A percentile compares a stretch with the other conserved stretches of the same genome.
Evolutionary conservation across 2,888 invertebrate genomes (phyloP).

Genomic region (Phalera bucephala): DNA sequence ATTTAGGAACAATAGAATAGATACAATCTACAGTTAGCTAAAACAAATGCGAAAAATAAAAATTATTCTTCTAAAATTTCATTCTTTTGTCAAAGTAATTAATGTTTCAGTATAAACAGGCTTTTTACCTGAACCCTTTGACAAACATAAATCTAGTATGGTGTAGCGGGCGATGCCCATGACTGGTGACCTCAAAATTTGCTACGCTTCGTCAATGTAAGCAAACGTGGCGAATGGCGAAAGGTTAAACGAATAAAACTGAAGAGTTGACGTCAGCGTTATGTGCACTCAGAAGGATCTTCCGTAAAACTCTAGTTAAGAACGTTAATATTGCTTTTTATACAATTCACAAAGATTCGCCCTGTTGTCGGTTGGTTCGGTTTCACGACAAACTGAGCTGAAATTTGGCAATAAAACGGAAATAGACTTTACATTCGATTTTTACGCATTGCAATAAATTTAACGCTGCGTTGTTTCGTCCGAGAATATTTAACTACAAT

Average conservation of each 20-base stretch:
- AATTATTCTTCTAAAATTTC: background rate
- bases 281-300: slow-evolving; percentile 12
- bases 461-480: too few species aligned
- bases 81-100: slow-evolving; percentile 3
- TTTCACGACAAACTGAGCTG: too few species aligned
- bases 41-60: slow-evolving; percentile 1
- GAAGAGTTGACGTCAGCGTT: slow-evolving; percentile 27
- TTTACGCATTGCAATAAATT: too few species aligned
- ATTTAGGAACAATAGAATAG: slow-evolving; percentile 46
- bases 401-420: too few species aligned
- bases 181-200: slow-evolving; percentile 35
- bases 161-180: slow-evolving; percentile 19
- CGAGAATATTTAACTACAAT: too few species aligned
- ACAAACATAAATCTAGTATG: slow-evolving; percentile 10
- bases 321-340: too few species aligned
- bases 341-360: too few species aligned
- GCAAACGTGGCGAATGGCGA: slow-evolving; percentile 31
- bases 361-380: too few species aligned
- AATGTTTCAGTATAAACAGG: slow-evolving; percentile 7
- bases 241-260: slow-evolving; percentile 29
- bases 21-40: slow-evolving; percentile 35
- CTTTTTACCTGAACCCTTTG: slow-evolving; percentile 13
- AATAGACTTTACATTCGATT: too few species aligned
- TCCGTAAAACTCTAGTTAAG: background rate
- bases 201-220: slow-evolving; percentile 31